Evolutionary conservation across 2,888 invertebrate genomes (phyloP), one percentile per base, ranked within the genome.

Genomic region (Synanthedon myopaeformis): DNA sequence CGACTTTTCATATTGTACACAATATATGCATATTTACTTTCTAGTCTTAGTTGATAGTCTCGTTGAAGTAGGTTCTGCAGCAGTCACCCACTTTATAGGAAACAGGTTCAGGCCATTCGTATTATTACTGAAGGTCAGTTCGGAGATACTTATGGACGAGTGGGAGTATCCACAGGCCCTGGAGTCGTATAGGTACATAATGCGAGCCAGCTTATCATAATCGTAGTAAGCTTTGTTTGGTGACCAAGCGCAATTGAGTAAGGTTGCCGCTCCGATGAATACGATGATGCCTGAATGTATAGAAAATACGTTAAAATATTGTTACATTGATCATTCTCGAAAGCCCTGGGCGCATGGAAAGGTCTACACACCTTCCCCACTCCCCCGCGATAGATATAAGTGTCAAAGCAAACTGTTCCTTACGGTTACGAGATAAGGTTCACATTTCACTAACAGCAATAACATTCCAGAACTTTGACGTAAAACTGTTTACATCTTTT

Each of bases 161-260:
- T 59, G 53, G 1, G 72, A 53, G 51, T 69, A 62, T 0, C 72
- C 74, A 42, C 85, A 85, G 0, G 73, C 73, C 1, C 66, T 55
- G 1, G 69, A 67, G 51, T 85, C 84, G 56, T 76, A 84, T 2
- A 85, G 62, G 54, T 85, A 85, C 82, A 83, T 83, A 53, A 84
- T 73, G 4, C 82, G 73, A 1, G 64, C 63, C 2, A 85, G 61
- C 54, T 77, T 81, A 57, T 76, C 71, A 35, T 61, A 72, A 54
- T 83, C 83, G 35, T 61, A 72, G 54, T 83, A 82, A 0, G 69
- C 57, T 0, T 62, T 13, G 8, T 74, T 67, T 0, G 82, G 82
- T 0, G 58, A 58, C 83, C 82, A 85, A 0, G 69, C 5, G 55
- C 85, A 85, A 4, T 55, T 12, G 1, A 74, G 56, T 2, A 85